Evolutionary conservation across 2,888 invertebrate species (phyloP).

Genomic region (Acrocera orbiculus): DNA sequence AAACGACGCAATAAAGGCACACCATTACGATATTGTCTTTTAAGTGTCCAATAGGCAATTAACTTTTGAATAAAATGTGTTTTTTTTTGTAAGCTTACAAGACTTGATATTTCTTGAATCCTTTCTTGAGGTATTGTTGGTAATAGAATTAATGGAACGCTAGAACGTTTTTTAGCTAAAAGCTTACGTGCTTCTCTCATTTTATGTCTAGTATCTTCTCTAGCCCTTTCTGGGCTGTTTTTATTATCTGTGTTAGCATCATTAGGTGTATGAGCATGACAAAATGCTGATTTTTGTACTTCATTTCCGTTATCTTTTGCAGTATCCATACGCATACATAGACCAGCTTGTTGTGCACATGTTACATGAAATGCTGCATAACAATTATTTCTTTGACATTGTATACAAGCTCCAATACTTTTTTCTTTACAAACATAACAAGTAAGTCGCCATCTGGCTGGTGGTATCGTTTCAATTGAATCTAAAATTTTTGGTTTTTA

Average conservation of each 20-base stretch:
- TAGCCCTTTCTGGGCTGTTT: constrained; percentile 22
- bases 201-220: constrained; percentile 56
- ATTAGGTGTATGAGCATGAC: constrained; percentile 68
- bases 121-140: constrained; percentile 83
- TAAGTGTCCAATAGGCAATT: constrained; percentile 93
- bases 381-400: constrained; percentile 91
- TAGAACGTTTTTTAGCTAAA: constrained; percentile 73
- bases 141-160: constrained; percentile 79
- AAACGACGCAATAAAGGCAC: constrained; percentile 79
- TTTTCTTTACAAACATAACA: constrained; percentile 94
- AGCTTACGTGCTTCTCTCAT: constrained; percentile 78
- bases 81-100: constrained; percentile 57
- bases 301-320: constrained; percentile 45
- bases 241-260: constrained; percentile 33
- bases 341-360: constrained; percentile 86
- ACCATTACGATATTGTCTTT: constrained; percentile 85
- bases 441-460: constrained; percentile 88
- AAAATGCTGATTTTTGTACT: constrained; percentile 90
- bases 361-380: constrained; percentile 98
- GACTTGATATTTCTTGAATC: constrained; percentile 67
- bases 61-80: constrained; percentile 75
- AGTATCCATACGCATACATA: constrained; percentile 95
- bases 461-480: constrained; percentile 88
- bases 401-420: constrained; percentile 90
- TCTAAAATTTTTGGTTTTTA: constrained; percentile 37